Base-by-base conservation (phyloP, 2,888 invertebrate species). In the Melieria omissa region DNA sequence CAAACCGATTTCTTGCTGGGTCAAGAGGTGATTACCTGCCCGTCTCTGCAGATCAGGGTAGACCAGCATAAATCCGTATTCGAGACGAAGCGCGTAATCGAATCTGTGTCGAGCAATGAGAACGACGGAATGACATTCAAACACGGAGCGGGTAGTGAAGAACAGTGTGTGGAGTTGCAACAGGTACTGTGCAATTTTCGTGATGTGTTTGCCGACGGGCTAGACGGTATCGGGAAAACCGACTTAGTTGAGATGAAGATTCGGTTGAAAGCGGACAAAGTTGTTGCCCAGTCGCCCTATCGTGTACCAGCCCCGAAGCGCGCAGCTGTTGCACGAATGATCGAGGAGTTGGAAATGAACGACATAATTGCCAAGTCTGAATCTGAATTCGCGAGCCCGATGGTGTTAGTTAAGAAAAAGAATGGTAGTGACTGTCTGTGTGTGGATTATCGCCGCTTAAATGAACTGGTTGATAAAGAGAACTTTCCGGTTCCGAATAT, bases 291-390 rank as follows among this genome's bases (percentile, higher is more conserved):
- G 64, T 49, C 61, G 41, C 71, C 75, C 46, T 74, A 76, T 64
- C 58, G 75, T 44, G 55, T 75, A 2, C 75, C 77, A 3, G 72
- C 67, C 65, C 72, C 65, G 41, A 76, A 74, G 55, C 70, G 71
- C 57, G 44, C 14, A 10, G 14, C 60, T 1, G 69, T 74, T 5
- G 52, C 47, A 8, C 7, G 68, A 57, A 73, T 75, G 66, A 70
- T 76, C 12, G 44, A 67, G 9, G 72, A 77, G 54, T 63, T 77
- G 5, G 49, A 71, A 29, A 9, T 8, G 9, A 75, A 77, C 52
- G 71, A 74, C 42, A 75, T 77, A 2, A 73, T 76, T 14, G 29
- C 7, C 14, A 45, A 72, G 41, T 77, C 74, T 3, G 66, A 63
- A 46, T 75, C 75, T n/a, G n/a, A n/a, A n/a, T n/a, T n/a, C n/a